These are phyloP conservation scores for Leptopilina clavipes DNA, from an alignment of 1,140 invertebrate species.

Conservation along the genomic window DNA sequence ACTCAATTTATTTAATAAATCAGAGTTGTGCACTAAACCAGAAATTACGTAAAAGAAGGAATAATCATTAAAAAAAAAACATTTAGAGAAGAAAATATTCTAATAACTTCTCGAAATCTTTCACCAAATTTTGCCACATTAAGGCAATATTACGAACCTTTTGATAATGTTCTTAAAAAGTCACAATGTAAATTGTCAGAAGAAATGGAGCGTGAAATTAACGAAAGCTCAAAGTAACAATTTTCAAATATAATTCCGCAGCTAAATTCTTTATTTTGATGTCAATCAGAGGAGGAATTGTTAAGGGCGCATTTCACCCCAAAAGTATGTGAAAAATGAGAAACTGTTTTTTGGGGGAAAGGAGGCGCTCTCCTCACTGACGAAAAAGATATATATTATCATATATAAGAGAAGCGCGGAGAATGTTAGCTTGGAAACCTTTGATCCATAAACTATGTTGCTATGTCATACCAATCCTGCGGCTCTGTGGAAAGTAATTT, in stretches of 20 bases:
- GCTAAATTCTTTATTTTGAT: background rate
- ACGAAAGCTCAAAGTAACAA: too few species aligned
- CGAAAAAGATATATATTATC: constrained; percentile 44
- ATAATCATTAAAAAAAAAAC: too few species aligned
- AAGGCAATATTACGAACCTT: too few species aligned
- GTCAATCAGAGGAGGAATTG: background rate
- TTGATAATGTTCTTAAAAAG: too few species aligned
- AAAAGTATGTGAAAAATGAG: constrained; percentile 2
- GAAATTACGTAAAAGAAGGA: background rate
- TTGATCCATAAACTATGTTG: constrained; percentile 60
- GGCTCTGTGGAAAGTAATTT: constrained; percentile 60
- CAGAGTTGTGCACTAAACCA: too few species aligned
- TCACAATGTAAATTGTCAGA: too few species aligned
- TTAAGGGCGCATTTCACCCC: background rate
- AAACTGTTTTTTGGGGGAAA: constrained; percentile 36
- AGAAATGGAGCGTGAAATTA: too few species aligned
- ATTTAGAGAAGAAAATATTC: too few species aligned
- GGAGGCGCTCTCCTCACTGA: constrained; percentile 38
- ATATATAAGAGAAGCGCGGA: constrained; percentile 46
- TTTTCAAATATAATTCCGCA: too few species aligned
- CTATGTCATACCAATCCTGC: constrained; percentile 55
- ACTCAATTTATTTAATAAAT: background rate
- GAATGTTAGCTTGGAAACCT: constrained; percentile 53
- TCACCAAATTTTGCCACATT: too few species aligned
- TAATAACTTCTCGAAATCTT: too few species aligned